Conservation (phyloP, 2,888 invertebrate species). For the Bugulina stolonifera region DNA sequence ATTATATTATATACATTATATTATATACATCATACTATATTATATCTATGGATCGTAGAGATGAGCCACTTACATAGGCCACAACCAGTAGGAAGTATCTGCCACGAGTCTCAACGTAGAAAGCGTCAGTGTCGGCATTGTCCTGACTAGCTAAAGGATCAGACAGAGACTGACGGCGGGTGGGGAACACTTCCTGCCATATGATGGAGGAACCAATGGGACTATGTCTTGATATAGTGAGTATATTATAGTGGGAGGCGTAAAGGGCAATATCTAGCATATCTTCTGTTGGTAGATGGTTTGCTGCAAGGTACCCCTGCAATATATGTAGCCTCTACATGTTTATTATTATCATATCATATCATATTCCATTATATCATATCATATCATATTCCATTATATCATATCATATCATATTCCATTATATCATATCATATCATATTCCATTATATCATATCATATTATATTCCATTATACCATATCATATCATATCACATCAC, state of each 20-base stretch:
- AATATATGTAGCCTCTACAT: no score
- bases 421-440: no score
- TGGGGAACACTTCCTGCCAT: conserved; percentile 24
- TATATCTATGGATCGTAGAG: not conserved
- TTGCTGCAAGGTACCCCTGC: conserved; percentile 68
- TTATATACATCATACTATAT: not conserved
- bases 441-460: no score
- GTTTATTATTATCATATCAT: no score
- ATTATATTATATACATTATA: no score
- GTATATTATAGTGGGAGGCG: conserved; percentile 48
- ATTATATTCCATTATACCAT: no score
- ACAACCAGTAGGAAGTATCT: conserved; percentile 48
- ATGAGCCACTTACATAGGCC: conserved; percentile 47
- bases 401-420: no score
- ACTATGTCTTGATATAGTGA: not conserved
- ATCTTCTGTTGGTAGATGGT: conserved; percentile 70
- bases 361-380: no score
- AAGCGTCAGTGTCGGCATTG: not conserved
- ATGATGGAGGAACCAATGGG: conserved; percentile 23
- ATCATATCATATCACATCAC: no score
- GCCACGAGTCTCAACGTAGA: conserved; percentile 39
- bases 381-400: no score
- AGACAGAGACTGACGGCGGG: not conserved
- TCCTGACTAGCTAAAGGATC: not conserved
- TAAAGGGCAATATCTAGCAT: conserved; percentile 70